Percentiles rank a stretch among this genome's conserved stretches.
phyloP scores from a whole-genome alignment of 2,113 vertebrate genomes.

The Platysternon megacephalum region DNA sequence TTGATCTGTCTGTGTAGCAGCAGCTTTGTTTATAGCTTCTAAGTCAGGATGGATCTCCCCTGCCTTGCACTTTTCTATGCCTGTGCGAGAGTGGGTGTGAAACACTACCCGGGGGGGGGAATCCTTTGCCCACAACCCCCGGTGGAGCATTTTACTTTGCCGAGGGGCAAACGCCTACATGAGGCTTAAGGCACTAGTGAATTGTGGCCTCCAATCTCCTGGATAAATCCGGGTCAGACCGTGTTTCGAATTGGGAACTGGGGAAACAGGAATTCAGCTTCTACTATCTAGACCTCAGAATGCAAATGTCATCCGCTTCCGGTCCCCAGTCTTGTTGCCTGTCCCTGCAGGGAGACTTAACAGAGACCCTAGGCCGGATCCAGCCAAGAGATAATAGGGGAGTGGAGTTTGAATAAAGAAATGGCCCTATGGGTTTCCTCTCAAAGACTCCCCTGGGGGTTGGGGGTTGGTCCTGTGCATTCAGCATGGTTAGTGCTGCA shows the following conservation, averaged over 20 bases:
- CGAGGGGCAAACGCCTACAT: not conserved
- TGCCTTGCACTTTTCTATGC: not conserved
- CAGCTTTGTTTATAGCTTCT: not conserved
- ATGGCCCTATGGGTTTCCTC: not conserved
- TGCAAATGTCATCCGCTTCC: not conserved
- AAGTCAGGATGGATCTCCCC: not conserved
- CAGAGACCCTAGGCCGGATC: not conserved
- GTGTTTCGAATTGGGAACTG: not conserved
- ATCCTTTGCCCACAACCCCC: not conserved
- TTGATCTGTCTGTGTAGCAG: not conserved
- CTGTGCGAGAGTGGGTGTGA: not conserved
- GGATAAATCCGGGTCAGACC: not conserved
- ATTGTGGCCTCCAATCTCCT: accelerated
- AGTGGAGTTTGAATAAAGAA: not conserved
- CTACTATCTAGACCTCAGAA: not conserved
- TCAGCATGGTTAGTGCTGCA: not conserved
- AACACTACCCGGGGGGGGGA: not conserved
- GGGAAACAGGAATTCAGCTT: not conserved
- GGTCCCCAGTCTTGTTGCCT: not conserved
- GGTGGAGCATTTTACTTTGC: not conserved
- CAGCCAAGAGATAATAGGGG: not conserved
- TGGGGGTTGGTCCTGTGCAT: not conserved
- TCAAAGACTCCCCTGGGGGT: accelerated
- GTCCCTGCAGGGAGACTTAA: not conserved
- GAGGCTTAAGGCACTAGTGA: not conserved